Evolutionary conservation across 2,888 invertebrate genomes (phyloP).

Genomic region (Rosalia funebris): DNA sequence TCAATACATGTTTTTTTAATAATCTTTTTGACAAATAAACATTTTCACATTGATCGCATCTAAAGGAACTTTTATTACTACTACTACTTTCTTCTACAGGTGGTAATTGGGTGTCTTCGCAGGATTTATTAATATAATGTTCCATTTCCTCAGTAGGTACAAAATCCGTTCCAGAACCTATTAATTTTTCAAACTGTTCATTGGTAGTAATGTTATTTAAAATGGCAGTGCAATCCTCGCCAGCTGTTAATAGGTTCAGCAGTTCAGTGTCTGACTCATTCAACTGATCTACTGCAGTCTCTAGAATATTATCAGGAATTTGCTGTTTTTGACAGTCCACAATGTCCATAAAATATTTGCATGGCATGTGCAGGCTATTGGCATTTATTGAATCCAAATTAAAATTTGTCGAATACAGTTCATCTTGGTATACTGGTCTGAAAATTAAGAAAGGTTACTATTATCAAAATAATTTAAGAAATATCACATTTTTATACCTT

Average conservation of each 20-base stretch:
- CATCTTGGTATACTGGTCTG: constrained; percentile 49
- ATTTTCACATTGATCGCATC: constrained; percentile 57
- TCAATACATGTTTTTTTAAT: constrained; percentile 57
- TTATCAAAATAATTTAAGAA: too few relatives aligned
- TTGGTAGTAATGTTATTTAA: constrained; percentile 59
- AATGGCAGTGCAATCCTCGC: constrained; percentile 59
- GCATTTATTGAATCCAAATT: constrained; percentile 42
- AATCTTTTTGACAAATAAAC: constrained; percentile 56
- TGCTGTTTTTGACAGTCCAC: constrained; percentile 48
- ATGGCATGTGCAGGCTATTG: constrained; percentile 37
- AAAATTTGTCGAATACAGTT: constrained; percentile 49
- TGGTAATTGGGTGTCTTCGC: constrained; percentile 14
- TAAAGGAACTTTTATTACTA: constrained; percentile 40
- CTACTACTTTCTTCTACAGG: constrained; percentile 18
- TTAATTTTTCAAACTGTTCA: constrained; percentile 58
- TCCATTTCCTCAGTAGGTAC: constrained; percentile 41
- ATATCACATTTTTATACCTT: too few relatives aligned
- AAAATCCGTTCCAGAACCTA: constrained; percentile 50
- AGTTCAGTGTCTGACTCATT: constrained; percentile 59
- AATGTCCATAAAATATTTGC: constrained; percentile 52
- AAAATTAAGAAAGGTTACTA: constrained; percentile 36
- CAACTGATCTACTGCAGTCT: constrained; percentile 53
- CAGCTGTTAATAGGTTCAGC: constrained; percentile 57
- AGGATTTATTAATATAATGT: constrained; percentile 37
- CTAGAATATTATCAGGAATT: constrained; percentile 49